Base-by-base conservation (phyloP, 2,797 vertebrate species). In the Vespertilio murinus region DNA sequence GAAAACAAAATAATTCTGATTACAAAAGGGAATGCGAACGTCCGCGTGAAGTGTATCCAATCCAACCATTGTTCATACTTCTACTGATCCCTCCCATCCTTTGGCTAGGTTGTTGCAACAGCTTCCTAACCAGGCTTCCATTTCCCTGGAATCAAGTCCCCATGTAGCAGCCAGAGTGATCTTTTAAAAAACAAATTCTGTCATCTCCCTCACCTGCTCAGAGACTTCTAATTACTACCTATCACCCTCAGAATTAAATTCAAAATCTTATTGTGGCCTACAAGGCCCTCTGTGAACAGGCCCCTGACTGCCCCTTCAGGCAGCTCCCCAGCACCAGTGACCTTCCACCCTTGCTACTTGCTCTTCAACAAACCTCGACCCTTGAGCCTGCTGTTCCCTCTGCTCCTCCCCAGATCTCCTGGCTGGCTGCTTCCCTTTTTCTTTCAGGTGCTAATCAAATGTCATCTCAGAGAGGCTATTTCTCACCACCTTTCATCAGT, bases 151-250 rank as follows among this genome's bases (percentile, higher is more conserved):
- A 56, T 82, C 73, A 30, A 11, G 65, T 59, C 52, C 35, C 59
- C 64, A 69, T 6, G 28, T 6, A 67, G 47, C 8, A 90, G 28
- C 61, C 35, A 56, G 25, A 82, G 17, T 54, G 10, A 73, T 67
- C 45, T 88, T 74, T 85, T 23, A 35, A 25, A 94, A 94, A 90
- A 75, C 54, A 42, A 42, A 42, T 69, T 61, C 67, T 64, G 35
- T 54, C 54, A 65, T 45, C 61, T 94, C 33, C 33, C 45, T 75
- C 33, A 13, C 8, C 42, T 90, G 18, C 33, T 56, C 9, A 59
- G 77, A 84, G 42, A 6, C 38, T 70, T 80, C 38, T 64, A 79
- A 71, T 87, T 80, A 79, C 16, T 54, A 71, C 54, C 35, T 54
- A 35, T 20, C 20, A 84, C 14, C 17, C 33, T 90, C 56, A 91